Percentiles rank a stretch among this genome's conserved stretches.
Conservation (phyloP, 2,797 vertebrate species). For the Dromococcyx pavoninus region DNA sequence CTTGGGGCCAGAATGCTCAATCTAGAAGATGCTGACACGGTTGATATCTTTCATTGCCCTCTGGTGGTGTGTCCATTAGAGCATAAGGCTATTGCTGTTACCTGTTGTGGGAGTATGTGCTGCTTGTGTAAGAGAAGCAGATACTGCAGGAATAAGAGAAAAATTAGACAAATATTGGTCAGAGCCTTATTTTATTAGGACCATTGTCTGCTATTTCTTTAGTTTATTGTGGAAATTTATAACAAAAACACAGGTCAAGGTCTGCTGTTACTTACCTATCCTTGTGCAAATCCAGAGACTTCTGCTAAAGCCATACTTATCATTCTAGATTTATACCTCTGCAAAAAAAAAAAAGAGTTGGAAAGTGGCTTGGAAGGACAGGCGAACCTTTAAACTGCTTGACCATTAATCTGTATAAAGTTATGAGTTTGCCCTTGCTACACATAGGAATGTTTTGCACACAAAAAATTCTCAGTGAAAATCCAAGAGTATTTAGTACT, state of each 20-base stretch:
- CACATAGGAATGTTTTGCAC: neutral
- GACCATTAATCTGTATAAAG: neutral
- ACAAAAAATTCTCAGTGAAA: neutral
- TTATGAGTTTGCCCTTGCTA: neutral
- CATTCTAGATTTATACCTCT: neutral
- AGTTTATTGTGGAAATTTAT: neutral
- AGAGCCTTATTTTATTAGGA: neutral
- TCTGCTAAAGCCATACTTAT: neutral
- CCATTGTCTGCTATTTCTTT: neutral
- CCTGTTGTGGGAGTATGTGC: neutral
- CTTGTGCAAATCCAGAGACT: neutral
- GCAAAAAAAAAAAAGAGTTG: neutral
- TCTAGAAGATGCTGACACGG: neutral
- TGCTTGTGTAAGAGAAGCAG: neutral
- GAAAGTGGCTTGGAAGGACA: neutral
- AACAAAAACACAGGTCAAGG: neutral
- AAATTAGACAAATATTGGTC: neutral
- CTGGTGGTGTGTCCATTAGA: neutral
- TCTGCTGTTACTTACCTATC: neutral
- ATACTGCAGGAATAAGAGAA: neutral
- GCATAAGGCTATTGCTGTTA: neutral
- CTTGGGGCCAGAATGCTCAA: neutral
- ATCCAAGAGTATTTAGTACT: neutral
- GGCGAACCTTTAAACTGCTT: neutral
- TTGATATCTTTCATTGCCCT: neutral